Evolutionary conservation across 2,888 invertebrate species (phyloP).

Genomic region (Melinaea menophilus): DNA sequence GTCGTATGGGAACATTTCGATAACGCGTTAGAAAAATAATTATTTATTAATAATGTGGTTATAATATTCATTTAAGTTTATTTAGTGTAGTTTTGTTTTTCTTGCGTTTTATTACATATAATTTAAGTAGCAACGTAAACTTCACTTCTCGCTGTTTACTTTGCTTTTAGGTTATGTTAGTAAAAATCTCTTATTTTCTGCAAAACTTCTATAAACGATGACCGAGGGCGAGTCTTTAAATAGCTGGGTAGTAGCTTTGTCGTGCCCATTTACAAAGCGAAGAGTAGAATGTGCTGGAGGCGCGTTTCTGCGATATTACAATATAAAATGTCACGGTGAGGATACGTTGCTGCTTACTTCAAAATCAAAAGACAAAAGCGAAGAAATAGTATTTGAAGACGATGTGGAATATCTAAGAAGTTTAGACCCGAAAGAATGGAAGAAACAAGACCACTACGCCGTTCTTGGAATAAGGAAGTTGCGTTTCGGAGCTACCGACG

Average conservation of each 20-base stretch:
- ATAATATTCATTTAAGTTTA: slow-evolving; percentile 19
- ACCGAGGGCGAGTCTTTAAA: slow-evolving; percentile 57
- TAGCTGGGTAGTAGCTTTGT: slow-evolving; percentile 55
- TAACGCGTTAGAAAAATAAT: slow-evolving; percentile 25
- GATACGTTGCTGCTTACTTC: slow-evolving; percentile 64
- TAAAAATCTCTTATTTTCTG: slow-evolving; percentile 53
- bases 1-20: slow-evolving; percentile 22
- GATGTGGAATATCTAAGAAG: slow-evolving; percentile 90
- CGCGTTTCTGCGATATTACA: slow-evolving; percentile 70
- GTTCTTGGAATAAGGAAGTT: slow-evolving; percentile 93
- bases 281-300: slow-evolving; percentile 75
- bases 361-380: slow-evolving; percentile 63
- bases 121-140: slow-evolving; percentile 22
- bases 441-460: slow-evolving; percentile 98
- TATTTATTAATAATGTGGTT: slow-evolving; percentile 26
- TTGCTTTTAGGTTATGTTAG: slow-evolving; percentile 70
- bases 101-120: slow-evolving; percentile 15
- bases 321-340: slow-evolving; percentile 70
- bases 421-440: slow-evolving; percentile 97
- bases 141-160: slow-evolving; percentile 28
- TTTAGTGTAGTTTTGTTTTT: slow-evolving; percentile 26
- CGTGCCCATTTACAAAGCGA: slow-evolving; percentile 55
- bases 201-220: slow-evolving; percentile 58
- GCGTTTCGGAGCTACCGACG: slow-evolving; percentile 91
- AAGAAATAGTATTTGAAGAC: slow-evolving; percentile 77